Base-by-base conservation (phyloP, 2,888 invertebrate genomes). In the Cremastinae sp. region DNA sequence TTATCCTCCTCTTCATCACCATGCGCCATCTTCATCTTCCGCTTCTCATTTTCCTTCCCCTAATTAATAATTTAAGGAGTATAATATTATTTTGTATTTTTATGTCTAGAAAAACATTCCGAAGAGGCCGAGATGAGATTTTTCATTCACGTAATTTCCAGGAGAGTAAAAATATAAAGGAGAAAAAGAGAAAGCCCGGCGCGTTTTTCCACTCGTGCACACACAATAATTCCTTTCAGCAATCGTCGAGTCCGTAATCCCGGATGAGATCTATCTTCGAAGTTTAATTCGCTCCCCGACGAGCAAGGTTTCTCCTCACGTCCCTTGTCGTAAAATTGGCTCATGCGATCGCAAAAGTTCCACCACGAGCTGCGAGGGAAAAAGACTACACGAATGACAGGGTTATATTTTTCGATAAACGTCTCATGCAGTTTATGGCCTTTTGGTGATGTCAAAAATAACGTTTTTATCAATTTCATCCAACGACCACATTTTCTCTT, bases 191-290 rank as follows among this genome's bases (percentile, higher is more conserved):
- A 49, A 28, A 5, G 28, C 5, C 28, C 2, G 5, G 28, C 28
- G 28, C 28, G 28, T 28, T 5, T 28, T 28, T 20, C 16, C 39
- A 43, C 45, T 9, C 5, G 28, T 10, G 47, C 18, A 37, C 20
- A 62, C 10, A 41, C 41, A 51, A 62, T 28, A 73, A 43, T 53
- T 35, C 39, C 20, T 20, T 51, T 43, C 35, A 43, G 37, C 53
- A 45, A 73, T 73, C 20, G 47, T 45, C 51, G 65, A 37, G 14
- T 43, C 51, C 20, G 45, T 49, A 59, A 73, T 59, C 53, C 66
- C 35, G 35, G 53, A 53, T 62, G 73, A 45, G 43, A 66, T 73
- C 73, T 37, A 66, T 73, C 53, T 73, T 61, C 65, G 18, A 53
- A 73, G 66, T 74, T 69, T 59, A 64, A 70, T 64, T 59, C 64